Evolutionary conservation across 2,113 vertebrate species (phyloP), one percentile per base, ranked within the genome.

Genomic region (Ictidomys tridecemlineatus): DNA sequence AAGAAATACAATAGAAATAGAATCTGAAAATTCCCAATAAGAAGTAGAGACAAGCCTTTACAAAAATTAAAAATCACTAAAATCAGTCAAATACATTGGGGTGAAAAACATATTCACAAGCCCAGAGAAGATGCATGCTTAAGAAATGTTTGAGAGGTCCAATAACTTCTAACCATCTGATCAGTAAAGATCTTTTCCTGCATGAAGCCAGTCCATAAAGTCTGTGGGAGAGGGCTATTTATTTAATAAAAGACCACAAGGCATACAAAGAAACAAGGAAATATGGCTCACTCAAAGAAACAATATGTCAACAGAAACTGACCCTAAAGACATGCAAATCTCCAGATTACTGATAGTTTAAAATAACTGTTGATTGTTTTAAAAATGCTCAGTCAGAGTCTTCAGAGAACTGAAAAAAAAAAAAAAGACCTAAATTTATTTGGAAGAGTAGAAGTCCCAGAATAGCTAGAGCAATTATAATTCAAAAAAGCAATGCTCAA

Each of bases 291-390:
- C 34, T 26, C 17, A 30, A 61, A 83, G 17, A 79, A 82, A 91
- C 18, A 39, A 16, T 26, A 32, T 28, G 20, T 63, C 34, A 72
- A 24, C 7, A 58, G 61, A 93, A 82, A 84, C 6, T 8, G 32
- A 65, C 12, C 32, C 45, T 87, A 78, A 78, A 37, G 48, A 79
- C 39, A 58, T 3, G 9, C 10, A 30, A 8, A 24, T 92, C 37
- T 92, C 78, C 53, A 63, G 37, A 91, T 94, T 58, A 85, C 12
- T 72, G 78, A 85, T 37, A 90, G 34, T 45, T 58, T 78, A 63
- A 93, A 51, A 77, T 9, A 88, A 51, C 14, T 42, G 30, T 73
- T 51, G n/a, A 42, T 78, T 37, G 16, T 18, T 90, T 80, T 63
- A 48, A 72, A 89, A 45, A 30, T 84, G 51, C 24, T 92, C 22